phyloP scores from a whole-genome alignment of 2,888 invertebrate genomes.

The Chymomyza caudatula region DNA sequence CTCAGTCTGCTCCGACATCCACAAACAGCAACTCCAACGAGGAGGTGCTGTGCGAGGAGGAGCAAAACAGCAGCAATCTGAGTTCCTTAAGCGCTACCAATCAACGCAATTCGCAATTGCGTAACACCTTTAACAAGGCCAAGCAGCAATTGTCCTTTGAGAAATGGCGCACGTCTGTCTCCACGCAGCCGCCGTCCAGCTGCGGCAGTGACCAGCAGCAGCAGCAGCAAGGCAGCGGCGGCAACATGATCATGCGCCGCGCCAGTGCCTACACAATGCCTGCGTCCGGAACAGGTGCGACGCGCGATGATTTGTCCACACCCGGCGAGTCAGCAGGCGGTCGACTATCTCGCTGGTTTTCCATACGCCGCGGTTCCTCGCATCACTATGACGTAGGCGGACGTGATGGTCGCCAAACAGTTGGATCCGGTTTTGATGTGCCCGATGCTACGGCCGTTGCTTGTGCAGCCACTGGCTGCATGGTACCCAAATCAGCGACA shows the following conservation, averaged over 20 bases:
- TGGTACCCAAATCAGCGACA: neutral
- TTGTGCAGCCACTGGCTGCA: slow-evolving; percentile 39
- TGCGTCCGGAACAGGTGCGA: slow-evolving; percentile 34
- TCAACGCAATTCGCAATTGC: slow-evolving; percentile 86
- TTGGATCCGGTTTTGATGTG: slow-evolving; percentile 72
- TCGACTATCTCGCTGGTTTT: slow-evolving; percentile 92
- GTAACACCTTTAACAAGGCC: slow-evolving; percentile 89
- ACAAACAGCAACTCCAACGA: slow-evolving; percentile 80
- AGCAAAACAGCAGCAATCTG: slow-evolving; percentile 72
- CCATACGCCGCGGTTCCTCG: slow-evolving; percentile 88
- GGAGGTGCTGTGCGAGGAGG: slow-evolving; percentile 80
- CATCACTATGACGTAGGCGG: slow-evolving; percentile 88
- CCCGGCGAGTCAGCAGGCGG: slow-evolving; percentile 87
- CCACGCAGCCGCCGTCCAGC: slow-evolving; percentile 41
- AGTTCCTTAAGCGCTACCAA: slow-evolving; percentile 73
- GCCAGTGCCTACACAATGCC: slow-evolving; percentile 70
- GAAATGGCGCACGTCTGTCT: slow-evolving; percentile 83
- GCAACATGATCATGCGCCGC: slow-evolving; percentile 62
- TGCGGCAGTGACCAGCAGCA: slow-evolving; percentile 16
- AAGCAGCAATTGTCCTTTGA: slow-evolving; percentile 86
- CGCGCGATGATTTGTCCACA: slow-evolving; percentile 77
- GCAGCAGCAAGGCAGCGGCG: slow-evolving; percentile 34
- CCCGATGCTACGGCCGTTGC: slow-evolving; percentile 66
- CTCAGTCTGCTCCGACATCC: slow-evolving; percentile 12
- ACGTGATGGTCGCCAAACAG: slow-evolving; percentile 76